Conservation (phyloP, 2,113 vertebrate genomes). For the Eudorcas thomsonii region DNA sequence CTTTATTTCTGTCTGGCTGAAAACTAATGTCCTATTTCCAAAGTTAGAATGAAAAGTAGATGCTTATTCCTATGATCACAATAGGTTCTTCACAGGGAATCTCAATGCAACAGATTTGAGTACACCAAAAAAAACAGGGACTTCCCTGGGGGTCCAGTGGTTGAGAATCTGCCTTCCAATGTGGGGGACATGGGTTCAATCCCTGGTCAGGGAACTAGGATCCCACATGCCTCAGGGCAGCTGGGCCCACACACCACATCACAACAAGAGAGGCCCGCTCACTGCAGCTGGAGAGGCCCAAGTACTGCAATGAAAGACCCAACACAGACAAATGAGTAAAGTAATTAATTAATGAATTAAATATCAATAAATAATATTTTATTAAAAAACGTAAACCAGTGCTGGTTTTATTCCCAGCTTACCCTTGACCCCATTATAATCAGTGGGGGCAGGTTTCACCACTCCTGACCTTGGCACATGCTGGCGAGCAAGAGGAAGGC, state of each 20-base stretch:
- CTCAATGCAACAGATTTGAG: not conserved
- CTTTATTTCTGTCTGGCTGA: not conserved
- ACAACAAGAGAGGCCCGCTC: not conserved
- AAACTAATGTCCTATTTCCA: conserved; percentile 20
- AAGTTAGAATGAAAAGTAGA: not conserved
- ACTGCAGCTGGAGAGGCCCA: not conserved
- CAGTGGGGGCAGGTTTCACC: not conserved
- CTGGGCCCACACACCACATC: not conserved
- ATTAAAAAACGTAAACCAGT: not conserved
- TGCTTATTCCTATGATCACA: not conserved
- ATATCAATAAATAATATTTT: not conserved
- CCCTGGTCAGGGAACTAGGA: not conserved
- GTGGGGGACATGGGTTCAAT: not conserved
- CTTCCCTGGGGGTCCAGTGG: not conserved
- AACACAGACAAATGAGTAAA: not conserved
- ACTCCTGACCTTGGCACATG: accelerated
- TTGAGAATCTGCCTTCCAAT: not conserved
- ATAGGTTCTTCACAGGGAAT: not conserved
- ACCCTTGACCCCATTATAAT: not conserved
- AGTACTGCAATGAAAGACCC: not conserved
- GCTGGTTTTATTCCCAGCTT: not conserved
- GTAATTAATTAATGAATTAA: not conserved
- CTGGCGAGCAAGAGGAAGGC: not conserved
- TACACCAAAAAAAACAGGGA: not conserved
- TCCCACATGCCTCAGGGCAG: not conserved